phyloP scores from a whole-genome alignment of 2,888 invertebrate species.

The Parthenolecanium corni region DNA sequence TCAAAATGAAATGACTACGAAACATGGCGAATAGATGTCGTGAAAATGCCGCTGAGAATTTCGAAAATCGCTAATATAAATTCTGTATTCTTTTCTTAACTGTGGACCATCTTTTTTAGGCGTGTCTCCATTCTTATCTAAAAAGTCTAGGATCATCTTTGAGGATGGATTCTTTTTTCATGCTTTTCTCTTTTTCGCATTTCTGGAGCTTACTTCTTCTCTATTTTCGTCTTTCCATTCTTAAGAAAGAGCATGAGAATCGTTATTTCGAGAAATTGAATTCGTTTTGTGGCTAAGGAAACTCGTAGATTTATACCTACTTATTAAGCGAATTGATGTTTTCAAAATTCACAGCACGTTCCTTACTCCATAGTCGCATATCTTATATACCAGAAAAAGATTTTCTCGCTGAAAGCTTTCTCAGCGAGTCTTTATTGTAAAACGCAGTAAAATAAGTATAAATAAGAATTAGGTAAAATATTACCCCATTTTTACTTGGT shows the following conservation, averaged over 20 bases:
- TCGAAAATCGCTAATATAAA: not conserved
- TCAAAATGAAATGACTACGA: not conserved
- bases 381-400: not conserved
- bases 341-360: not conserved
- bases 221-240: too few relatives aligned
- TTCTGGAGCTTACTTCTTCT: too few relatives aligned
- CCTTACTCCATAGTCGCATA: not conserved
- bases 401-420: not conserved
- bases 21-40: not conserved
- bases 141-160: not conserved
- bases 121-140: not conserved
- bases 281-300: not conserved
- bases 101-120: not conserved
- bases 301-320: not conserved
- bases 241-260: not conserved
- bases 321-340: not conserved
- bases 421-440: not conserved
- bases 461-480: not conserved
- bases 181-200: not conserved
- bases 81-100: not conserved
- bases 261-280: not conserved
- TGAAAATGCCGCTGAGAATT: not conserved
- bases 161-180: not conserved
- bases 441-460: not conserved
- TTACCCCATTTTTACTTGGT: not conserved